Evolutionary conservation across 2,113 vertebrate genomes (phyloP), one percentile per base, ranked within the genome.

Genomic region (Kryptolebias marmoratus): DNA sequence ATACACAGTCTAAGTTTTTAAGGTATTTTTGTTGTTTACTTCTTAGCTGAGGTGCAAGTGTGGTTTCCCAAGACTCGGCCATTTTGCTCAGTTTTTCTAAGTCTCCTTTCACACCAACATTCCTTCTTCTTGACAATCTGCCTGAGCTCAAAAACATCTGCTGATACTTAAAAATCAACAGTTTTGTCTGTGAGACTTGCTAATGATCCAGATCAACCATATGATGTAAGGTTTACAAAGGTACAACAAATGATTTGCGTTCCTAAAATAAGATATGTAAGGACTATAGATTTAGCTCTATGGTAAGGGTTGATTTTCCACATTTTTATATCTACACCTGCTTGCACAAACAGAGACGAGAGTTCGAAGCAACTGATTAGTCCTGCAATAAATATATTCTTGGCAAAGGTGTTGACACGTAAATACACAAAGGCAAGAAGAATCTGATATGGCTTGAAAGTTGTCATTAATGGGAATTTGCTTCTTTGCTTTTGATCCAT

Each of bases 91-190:
- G 47, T 70, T 47, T 84, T 78, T 50, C 22, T 84, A 61, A 84
- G 71, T 68, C 79, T 68, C 70, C 77, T 74, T 72, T 84, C 68
- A 55, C 68, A 48, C 57, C 65, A 7, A 73, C 62, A 49, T 80
- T 83, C 83, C 45, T 74, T 54, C 61, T 79, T 67, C 67, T 66
- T 49, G 57, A 83, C 78, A 81, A 69, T 79, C 75, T 67, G 60
- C 53, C 59, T 60, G 62, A 92, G 69, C 73, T 59, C 49, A 44
- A 50, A 74, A 84, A 80, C 90, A 93, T 91, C 90, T 93, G 91
- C 39, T 14, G 71, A 70, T 82, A 69, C 84, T 91, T 92, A 88
- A 77, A 42, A 84, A 85, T 74, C 62, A n/a, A 44, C 63, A 79
- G 57, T 73, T 81, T 82, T 79, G 54, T 64, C 68, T 54, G 44